Evolutionary conservation across 2,888 invertebrate species (phyloP).

Genomic region (Aspidiotus destructor): DNA sequence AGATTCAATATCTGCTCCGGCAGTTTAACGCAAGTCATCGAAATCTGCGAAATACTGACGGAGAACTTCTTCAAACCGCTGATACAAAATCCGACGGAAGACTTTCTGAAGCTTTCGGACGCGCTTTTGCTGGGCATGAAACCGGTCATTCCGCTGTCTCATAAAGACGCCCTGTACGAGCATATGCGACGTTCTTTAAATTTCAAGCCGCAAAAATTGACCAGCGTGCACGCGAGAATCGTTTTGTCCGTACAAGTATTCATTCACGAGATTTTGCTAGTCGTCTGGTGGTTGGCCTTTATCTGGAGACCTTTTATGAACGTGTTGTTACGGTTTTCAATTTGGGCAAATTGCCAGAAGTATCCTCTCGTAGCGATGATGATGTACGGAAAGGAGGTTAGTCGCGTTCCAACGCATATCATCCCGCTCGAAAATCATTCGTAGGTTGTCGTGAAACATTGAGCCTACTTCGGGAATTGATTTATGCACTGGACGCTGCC

Average conservation of each 20-base stretch:
- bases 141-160: conserved; percentile 55
- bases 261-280: conserved; percentile 42
- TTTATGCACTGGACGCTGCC: too few species aligned
- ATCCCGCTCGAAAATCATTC: too few species aligned
- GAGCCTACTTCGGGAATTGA: too few species aligned
- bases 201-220: conserved; percentile 44
- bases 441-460: too few species aligned
- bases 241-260: conserved; percentile 42
- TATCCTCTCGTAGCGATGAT: conserved; percentile 54
- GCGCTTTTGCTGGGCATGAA: conserved; percentile 59
- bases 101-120: conserved; percentile 56
- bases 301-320: conserved; percentile 55
- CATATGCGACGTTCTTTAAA: conserved; percentile 50
- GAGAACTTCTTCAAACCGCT: conserved; percentile 54
- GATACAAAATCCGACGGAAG: conserved; percentile 50
- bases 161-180: conserved; percentile 51
- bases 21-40: conserved; percentile 39
- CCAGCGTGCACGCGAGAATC: conserved; percentile 41
- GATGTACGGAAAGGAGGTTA: conserved; percentile 44
- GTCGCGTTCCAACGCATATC: background rate
- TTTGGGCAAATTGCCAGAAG: conserved; percentile 52
- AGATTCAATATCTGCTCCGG: conserved; percentile 41
- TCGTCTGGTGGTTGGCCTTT: conserved; percentile 40
- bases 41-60: conserved; percentile 52
- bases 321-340: conserved; percentile 48